Evolutionary conservation across 2,797 vertebrate species (phyloP).

Genomic region (Sus cebifrons): DNA sequence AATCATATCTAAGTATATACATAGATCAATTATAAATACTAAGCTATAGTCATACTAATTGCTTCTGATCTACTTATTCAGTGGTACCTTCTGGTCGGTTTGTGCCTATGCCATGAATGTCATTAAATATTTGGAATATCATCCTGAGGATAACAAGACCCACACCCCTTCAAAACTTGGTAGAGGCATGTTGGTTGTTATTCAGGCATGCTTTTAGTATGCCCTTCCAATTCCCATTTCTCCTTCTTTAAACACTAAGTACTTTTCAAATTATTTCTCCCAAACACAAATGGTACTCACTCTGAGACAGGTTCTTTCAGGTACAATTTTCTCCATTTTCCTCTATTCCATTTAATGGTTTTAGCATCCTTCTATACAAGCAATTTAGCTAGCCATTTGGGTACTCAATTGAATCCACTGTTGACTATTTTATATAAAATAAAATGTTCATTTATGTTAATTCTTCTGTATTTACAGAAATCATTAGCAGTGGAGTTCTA

Average conservation of each 20-base stretch:
- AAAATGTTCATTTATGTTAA: slow-evolving; percentile 8
- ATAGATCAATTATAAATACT: background rate
- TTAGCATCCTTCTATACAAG: background rate
- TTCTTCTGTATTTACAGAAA: background rate
- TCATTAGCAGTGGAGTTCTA: background rate
- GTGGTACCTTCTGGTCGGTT: background rate
- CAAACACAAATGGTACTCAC: background rate
- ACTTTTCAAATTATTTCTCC: background rate
- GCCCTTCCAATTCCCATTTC: background rate
- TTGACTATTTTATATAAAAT: background rate
- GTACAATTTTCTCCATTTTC: background rate
- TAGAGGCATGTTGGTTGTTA: background rate
- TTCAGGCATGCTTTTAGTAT: background rate
- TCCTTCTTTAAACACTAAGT: background rate
- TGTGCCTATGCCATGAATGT: background rate
- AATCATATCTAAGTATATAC: background rate
- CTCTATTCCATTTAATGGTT: background rate
- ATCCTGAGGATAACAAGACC: background rate
- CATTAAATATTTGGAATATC: background rate
- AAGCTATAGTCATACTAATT: background rate
- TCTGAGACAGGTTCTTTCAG: background rate
- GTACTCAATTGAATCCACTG: background rate
- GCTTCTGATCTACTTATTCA: background rate
- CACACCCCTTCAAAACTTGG: background rate
- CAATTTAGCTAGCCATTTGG: background rate